Evolutionary conservation across 2,888 invertebrate genomes (phyloP).

Genomic region (Rhamphomyia laevipes): DNA sequence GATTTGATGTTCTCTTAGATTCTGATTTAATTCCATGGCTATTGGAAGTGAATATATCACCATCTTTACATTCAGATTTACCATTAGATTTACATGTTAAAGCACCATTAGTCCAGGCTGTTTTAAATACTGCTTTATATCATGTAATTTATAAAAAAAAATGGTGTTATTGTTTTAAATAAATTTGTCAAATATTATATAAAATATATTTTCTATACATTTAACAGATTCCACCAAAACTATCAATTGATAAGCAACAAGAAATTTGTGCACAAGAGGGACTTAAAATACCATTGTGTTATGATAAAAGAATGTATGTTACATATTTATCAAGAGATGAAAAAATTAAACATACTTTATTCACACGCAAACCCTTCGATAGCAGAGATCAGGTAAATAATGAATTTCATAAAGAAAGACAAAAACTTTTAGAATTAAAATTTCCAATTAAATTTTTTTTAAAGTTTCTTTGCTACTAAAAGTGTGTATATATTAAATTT

Average conservation of each 20-base stretch:
- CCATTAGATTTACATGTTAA: constrained; percentile 87
- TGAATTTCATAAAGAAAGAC: too few species aligned
- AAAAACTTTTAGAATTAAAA: too few species aligned
- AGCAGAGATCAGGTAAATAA: constrained; percentile 29
- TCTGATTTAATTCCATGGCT: constrained; percentile 89
- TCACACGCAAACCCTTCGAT: constrained; percentile 30
- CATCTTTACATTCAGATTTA: constrained; percentile 77
- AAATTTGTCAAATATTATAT: not conserved
- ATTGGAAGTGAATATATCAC: constrained; percentile 87
- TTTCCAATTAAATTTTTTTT: not conserved
- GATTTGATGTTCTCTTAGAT: constrained; percentile 88
- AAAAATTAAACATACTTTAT: constrained; percentile 42
- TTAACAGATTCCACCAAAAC: constrained; percentile 32
- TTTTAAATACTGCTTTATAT: constrained; percentile 88
- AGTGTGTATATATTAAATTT: too few species aligned
- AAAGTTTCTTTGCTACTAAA: not conserved
- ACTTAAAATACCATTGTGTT: constrained; percentile 45
- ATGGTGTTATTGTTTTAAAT: too few species aligned
- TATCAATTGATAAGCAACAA: constrained; percentile 30
- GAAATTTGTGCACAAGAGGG: constrained; percentile 28
- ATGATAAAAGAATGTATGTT: constrained; percentile 58
- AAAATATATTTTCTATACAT: not conserved
- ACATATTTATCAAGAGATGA: constrained; percentile 57
- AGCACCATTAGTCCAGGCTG: constrained; percentile 77
- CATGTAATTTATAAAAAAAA: constrained; percentile 63